Evolutionary conservation across 2,113 vertebrate genomes (phyloP).

Genomic region (Cynopterus brachyotis): DNA sequence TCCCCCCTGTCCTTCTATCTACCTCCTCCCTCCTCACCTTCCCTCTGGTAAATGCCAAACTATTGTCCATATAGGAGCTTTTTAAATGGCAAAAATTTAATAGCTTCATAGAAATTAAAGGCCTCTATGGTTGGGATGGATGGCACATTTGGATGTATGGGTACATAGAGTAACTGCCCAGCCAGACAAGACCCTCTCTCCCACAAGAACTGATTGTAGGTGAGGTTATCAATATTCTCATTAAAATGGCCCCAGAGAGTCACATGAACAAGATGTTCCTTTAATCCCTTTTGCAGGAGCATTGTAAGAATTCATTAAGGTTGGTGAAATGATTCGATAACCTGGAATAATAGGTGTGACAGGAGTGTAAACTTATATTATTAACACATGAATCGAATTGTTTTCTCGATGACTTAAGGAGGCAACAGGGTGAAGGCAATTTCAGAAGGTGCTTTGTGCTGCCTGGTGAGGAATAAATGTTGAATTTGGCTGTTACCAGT

Average conservation of each 20-base stretch:
- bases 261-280: background rate
- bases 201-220: background rate
- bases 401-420: slow-evolving; percentile 48
- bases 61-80: background rate
- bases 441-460: background rate
- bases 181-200: background rate
- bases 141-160: background rate
- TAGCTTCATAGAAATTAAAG: background rate
- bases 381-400: slow-evolving; percentile 63
- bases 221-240: slow-evolving; percentile 34
- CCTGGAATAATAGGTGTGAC: slow-evolving; percentile 54
- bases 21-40: no score
- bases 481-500: background rate
- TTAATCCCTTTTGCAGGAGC: slow-evolving; percentile 44
- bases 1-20: no score
- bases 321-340: slow-evolving; percentile 59
- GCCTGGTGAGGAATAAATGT: background rate
- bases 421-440: slow-evolving; percentile 21
- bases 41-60: no score
- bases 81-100: background rate
- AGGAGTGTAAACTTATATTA: slow-evolving; percentile 57
- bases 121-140: background rate
- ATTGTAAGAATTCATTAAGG: slow-evolving; percentile 58
- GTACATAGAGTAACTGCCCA: background rate
- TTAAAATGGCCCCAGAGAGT: background rate